These are phyloP conservation scores for Zoanthus sansibaricus DNA, from an alignment of 92 coral and sea anemone species.

Conservation along the genomic window DNA sequence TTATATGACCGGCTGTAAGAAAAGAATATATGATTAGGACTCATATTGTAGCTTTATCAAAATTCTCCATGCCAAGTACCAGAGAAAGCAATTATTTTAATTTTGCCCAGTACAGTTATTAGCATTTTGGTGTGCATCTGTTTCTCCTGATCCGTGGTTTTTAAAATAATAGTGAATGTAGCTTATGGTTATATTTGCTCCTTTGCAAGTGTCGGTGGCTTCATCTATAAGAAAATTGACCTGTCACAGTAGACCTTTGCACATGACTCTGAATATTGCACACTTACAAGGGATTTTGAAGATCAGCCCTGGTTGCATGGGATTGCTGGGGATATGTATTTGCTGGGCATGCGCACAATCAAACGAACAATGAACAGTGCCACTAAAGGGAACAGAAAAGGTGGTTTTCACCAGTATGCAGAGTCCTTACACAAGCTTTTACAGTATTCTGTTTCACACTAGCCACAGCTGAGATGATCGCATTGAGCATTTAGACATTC, in stretches of 20 bases:
- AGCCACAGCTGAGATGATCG: no score
- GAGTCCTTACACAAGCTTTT: no score
- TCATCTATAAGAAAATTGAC: slow-evolving; percentile 69
- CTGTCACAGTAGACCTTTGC: slow-evolving; percentile 66
- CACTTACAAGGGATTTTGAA: slow-evolving; percentile 74
- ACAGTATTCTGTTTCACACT: no score
- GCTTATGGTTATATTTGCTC: slow-evolving; percentile 68
- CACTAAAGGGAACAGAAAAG: no score
- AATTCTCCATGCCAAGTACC: slow-evolving; percentile 69
- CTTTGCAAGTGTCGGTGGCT: slow-evolving; percentile 56
- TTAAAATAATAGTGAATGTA: slow-evolving; percentile 16
- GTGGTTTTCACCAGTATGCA: no score
- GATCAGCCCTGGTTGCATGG: slow-evolving; percentile 76
- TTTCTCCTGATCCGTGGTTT: slow-evolving; percentile 72
- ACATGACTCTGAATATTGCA: slow-evolving; percentile 64
- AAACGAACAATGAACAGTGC: slow-evolving; percentile 60
- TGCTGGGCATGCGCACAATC: slow-evolving; percentile 63
- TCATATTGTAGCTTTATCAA: slow-evolving; percentile 44
- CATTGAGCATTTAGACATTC: slow-evolving; percentile 39
- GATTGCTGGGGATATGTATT: slow-evolving; percentile 69
- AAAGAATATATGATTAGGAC: slow-evolving; percentile 28
- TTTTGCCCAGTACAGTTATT: slow-evolving; percentile 72
- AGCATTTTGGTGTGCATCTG: slow-evolving; percentile 57
- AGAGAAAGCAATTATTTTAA: slow-evolving; percentile 65
- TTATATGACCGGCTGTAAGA: slow-evolving; percentile 60